These are phyloP conservation scores for Drosophila orosa DNA, from an alignment of 1,140 invertebrate genomes.

Conservation along the genomic window DNA sequence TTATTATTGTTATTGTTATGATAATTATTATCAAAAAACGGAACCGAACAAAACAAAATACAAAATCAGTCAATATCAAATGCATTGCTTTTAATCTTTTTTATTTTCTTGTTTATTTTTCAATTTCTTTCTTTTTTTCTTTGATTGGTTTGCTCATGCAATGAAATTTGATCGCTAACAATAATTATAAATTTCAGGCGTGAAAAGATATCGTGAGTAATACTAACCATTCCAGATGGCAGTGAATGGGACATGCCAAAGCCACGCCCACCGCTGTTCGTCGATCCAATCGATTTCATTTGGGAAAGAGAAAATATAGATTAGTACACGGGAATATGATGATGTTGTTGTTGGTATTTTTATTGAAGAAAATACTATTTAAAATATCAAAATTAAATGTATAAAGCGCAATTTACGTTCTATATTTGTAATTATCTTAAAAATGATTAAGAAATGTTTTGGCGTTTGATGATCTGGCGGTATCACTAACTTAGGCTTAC, in stretches of 20 bases:
- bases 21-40: constrained; percentile 48
- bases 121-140: constrained; percentile 6
- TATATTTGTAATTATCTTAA: constrained; percentile 37
- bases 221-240: constrained; percentile 84
- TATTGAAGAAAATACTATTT: constrained; percentile 8
- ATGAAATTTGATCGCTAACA: constrained; percentile 59
- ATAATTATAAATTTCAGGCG: constrained; percentile 52
- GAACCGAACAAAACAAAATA: constrained; percentile 46
- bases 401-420: constrained; percentile 68
- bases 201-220: constrained; percentile 19
- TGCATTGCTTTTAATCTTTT: constrained; percentile 29
- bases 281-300: constrained; percentile 18
- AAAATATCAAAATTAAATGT: constrained; percentile 54
- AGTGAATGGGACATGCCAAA: constrained; percentile 84
- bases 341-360: constrained; percentile 25
- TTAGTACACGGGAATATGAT: constrained; percentile 58
- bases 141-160: constrained; percentile 65
- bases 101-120: constrained; percentile 12
- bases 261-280: constrained; percentile 80
- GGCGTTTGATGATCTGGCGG: constrained; percentile 39
- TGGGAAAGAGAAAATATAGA: constrained; percentile 44
- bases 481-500: constrained; percentile 39
- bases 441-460: constrained; percentile 45
- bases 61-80: constrained; percentile 48
- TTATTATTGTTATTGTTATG: constrained; percentile 45